Evolutionary conservation across 1,140 invertebrate species (phyloP).

Genomic region (Physella acuta): DNA sequence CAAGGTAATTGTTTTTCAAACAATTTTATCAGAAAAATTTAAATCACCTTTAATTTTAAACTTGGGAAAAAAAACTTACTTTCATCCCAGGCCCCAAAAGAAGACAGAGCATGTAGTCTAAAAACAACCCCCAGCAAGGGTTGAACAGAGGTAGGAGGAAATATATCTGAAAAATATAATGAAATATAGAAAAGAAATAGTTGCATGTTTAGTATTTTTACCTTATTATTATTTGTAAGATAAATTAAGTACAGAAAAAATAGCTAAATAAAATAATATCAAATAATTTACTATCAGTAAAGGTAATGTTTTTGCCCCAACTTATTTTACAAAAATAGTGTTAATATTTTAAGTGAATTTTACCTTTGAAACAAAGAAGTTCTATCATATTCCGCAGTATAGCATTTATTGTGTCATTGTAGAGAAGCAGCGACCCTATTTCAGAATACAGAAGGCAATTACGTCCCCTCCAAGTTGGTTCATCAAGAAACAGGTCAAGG

Average conservation of each 20-base stretch:
- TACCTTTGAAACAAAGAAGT: constrained; percentile 55
- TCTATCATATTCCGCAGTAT: constrained; percentile 53
- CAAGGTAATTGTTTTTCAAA: too few species aligned
- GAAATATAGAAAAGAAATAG: too few species aligned
- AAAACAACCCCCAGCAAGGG: constrained; percentile 43
- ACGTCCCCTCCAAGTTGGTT: constrained; percentile 46
- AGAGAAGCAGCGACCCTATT: constrained; percentile 46
- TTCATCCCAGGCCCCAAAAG: constrained; percentile 50
- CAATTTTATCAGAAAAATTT: too few species aligned
- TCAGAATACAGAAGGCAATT: constrained; percentile 38
- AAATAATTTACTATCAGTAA: too few species aligned
- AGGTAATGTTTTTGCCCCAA: too few species aligned
- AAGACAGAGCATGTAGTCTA: constrained; percentile 44
- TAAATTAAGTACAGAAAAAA: not conserved
- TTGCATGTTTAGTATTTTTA: too few species aligned
- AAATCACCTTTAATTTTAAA: too few species aligned
- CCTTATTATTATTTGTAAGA: not conserved
- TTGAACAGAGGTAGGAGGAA: constrained; percentile 43
- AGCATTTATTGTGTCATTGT: constrained; percentile 46
- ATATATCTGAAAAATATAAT: constrained; percentile 45
- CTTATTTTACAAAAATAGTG: too few species aligned
- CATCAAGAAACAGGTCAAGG: constrained; percentile 49
- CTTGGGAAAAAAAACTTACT: too few species aligned
- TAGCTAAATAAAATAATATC: not conserved
- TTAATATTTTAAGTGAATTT: too few species aligned